phyloP scores from a whole-genome alignment of 2,797 vertebrate genomes.

The Nannoperca obscura region DNA sequence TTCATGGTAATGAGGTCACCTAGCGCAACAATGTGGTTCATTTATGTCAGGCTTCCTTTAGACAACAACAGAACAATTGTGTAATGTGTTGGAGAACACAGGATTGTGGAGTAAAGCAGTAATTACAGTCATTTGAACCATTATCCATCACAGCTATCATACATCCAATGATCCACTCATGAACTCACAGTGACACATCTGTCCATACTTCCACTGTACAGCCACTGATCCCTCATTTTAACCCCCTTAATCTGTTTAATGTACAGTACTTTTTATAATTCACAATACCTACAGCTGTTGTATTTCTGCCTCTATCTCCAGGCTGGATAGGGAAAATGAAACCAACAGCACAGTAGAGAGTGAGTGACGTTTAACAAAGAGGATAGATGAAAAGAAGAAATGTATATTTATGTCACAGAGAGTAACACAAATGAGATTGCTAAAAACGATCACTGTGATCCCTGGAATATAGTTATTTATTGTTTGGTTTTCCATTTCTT shows the following conservation, averaged over 20 bases:
- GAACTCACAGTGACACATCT: conserved; percentile 36
- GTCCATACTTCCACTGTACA: not conserved
- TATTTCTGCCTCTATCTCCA: conserved; percentile 19
- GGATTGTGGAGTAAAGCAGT: no score
- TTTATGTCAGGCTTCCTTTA: no score
- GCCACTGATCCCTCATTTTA: conserved; percentile 25
- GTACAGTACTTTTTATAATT: not conserved
- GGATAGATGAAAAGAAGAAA: conserved; percentile 26
- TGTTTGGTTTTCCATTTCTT: not conserved
- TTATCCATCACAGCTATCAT: not conserved
- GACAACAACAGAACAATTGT: no score
- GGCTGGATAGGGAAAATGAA: conserved; percentile 14
- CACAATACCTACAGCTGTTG: not conserved
- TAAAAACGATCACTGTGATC: not conserved
- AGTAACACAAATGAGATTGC: not conserved
- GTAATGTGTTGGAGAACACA: no score
- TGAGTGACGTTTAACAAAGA: not conserved
- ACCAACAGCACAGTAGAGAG: not conserved
- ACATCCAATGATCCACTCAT: conserved; percentile 25
- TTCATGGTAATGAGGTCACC: no score
- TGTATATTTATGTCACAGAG: not conserved
- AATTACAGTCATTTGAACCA: not conserved
- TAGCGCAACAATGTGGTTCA: no score
- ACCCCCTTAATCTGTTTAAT: conserved; percentile 19
- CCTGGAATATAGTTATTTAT: not conserved